These are phyloP conservation scores for Helogale parvula DNA, from an alignment of 2,113 vertebrate genomes.

Conservation along the genomic window DNA sequence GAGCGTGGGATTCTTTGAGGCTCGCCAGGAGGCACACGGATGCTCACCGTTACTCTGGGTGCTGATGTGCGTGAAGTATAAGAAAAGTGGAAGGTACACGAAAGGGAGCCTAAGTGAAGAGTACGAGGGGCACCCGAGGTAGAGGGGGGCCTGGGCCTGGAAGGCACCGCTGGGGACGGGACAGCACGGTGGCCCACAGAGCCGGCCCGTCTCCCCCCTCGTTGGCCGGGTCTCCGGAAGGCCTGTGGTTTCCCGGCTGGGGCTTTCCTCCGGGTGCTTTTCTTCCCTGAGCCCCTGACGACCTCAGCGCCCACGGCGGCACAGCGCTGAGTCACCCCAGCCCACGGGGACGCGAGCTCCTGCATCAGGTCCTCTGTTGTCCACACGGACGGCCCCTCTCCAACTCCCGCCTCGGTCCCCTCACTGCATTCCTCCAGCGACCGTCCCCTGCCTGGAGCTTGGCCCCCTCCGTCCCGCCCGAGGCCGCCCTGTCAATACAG, in stretches of 20 bases:
- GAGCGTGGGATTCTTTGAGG: background rate
- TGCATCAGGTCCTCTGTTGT: background rate
- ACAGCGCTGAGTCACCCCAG: background rate
- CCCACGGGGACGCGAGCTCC: background rate
- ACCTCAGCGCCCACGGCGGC: background rate
- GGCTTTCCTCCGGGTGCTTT: slow-evolving; percentile 1
- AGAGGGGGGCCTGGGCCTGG: background rate
- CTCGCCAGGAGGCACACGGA: background rate
- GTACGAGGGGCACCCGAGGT: background rate
- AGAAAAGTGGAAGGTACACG: background rate
- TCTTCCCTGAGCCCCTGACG: background rate
- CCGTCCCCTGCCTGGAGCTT: background rate
- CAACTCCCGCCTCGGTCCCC: background rate
- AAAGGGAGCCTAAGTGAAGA: background rate
- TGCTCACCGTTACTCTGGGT: background rate
- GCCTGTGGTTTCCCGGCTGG: background rate
- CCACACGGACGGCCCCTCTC: background rate
- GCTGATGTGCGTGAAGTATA: background rate
- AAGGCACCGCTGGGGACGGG: fast-evolving
- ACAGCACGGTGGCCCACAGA: background rate
- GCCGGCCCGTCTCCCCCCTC: background rate
- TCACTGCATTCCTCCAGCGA: background rate
- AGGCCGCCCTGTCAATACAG: background rate
- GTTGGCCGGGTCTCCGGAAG: background rate
- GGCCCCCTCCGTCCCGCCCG: no score